These are phyloP conservation scores for Mythimna pallens DNA, from an alignment of 2,888 invertebrate species.

Conservation along the genomic window DNA sequence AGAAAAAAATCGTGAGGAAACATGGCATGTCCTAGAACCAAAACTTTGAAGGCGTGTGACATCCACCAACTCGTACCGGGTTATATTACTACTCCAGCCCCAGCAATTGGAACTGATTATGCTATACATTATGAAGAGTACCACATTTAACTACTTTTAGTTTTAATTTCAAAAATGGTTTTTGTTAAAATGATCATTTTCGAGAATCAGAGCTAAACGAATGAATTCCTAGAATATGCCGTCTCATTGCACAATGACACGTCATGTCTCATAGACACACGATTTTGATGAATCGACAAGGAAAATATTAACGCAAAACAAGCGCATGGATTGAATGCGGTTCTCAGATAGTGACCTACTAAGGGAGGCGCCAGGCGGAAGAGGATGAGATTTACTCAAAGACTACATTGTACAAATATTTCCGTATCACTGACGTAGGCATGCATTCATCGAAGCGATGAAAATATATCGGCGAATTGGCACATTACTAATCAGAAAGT, in stretches of 20 bases:
- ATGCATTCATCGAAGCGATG: slow-evolving; percentile 1
- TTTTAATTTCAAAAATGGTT: neutral
- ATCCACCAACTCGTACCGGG: too few species aligned
- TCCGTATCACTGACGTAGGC: slow-evolving; percentile 25
- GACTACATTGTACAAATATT: slow-evolving; percentile 32
- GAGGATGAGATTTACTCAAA: slow-evolving; percentile 39
- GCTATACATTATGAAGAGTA: too few species aligned
- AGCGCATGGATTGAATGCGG: slow-evolving; percentile 15
- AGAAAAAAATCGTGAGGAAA: too few species aligned
- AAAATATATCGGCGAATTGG: slow-evolving; percentile 7
- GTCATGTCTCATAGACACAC: slow-evolving; percentile 32
- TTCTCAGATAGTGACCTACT: slow-evolving; percentile 53
- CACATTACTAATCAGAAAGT: neutral
- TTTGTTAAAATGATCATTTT: slow-evolving; percentile 13
- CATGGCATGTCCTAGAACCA: too few species aligned
- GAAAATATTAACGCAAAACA: slow-evolving; percentile 46
- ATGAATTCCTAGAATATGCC: slow-evolving; percentile 44
- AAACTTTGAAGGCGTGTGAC: too few species aligned
- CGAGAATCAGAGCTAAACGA: slow-evolving; percentile 2
- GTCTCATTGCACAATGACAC: slow-evolving; percentile 30
- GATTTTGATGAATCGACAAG: slow-evolving; percentile 46
- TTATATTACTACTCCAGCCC: too few species aligned
- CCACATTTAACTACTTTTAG: neutral
- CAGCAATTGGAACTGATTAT: too few species aligned
- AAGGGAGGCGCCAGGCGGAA: slow-evolving; percentile 44